Percentiles rank a stretch among this genome's conserved stretches.
These are phyloP conservation scores for Cylloceria caligata DNA, from an alignment of 2,888 invertebrate species.

Conservation along the genomic window DNA sequence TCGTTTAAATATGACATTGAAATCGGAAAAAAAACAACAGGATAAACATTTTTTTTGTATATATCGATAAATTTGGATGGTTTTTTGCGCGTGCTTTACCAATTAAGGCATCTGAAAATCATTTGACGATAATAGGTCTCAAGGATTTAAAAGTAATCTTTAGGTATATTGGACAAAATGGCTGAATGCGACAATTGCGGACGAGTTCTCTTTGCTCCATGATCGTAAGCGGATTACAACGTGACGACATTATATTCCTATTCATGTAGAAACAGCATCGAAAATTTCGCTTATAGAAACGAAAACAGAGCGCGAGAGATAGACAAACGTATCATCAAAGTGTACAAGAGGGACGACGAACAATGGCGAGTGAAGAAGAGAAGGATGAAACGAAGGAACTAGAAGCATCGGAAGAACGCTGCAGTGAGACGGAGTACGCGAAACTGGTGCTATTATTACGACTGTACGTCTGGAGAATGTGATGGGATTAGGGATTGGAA, in stretches of 20 bases:
- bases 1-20: too few species aligned
- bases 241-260: not conserved
- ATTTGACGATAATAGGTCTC: too few species aligned
- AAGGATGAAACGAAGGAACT: slow-evolving; percentile 2
- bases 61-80: too few species aligned
- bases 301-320: not conserved
- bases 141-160: too few species aligned
- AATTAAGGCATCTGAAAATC: too few species aligned
- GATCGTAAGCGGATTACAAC: not conserved
- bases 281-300: too few species aligned
- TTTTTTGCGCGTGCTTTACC: too few species aligned
- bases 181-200: not conserved
- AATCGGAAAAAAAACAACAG: too few species aligned
- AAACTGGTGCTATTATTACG: slow-evolving; percentile 43
- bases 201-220: not conserved
- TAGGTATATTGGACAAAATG: too few species aligned
- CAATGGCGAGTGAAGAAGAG: not conserved
- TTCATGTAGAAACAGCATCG: not conserved
- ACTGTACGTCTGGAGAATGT: slow-evolving; percentile 40
- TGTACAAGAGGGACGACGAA: not conserved
- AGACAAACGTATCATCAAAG: not conserved
- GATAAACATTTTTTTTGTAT: too few species aligned
- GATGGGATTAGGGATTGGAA: slow-evolving; percentile 67
- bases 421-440: not conserved
- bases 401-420: not conserved